Conservation (phyloP, 2,113 vertebrate genomes). For the Oreochromis niloticus region DNA sequence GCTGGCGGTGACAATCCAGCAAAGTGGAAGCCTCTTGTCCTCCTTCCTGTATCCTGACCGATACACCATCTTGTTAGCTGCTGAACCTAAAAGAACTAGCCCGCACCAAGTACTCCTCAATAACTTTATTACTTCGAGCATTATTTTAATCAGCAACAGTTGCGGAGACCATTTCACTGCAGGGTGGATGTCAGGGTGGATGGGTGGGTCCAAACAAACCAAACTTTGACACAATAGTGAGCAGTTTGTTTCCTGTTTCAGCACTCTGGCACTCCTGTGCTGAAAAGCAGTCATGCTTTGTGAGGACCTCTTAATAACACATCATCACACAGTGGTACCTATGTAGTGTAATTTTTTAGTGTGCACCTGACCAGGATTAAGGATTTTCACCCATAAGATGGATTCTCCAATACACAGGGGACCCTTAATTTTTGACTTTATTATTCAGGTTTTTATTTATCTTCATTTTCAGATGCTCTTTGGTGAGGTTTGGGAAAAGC, state of each 20-base stretch:
- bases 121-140: background rate
- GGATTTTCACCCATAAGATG: background rate
- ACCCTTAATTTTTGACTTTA: background rate
- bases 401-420: background rate
- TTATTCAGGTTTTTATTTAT: background rate
- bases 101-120: too few relatives aligned
- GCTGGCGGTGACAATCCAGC: too few relatives aligned
- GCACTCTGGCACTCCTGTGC: background rate
- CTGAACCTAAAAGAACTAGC: too few relatives aligned
- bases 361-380: background rate
- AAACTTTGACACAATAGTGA: background rate
- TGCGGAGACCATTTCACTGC: background rate
- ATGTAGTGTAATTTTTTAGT: background rate
- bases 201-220: background rate
- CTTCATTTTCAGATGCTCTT: background rate
- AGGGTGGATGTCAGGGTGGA: background rate
- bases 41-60: too few relatives aligned
- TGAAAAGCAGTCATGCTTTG: background rate
- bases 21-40: too few relatives aligned
- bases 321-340: background rate
- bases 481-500: background rate
- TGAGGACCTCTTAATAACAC: background rate
- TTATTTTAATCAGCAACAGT: background rate
- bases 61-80: too few relatives aligned
- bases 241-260: background rate